Conservation (phyloP, 2,113 vertebrate genomes). For the Grammomys dolichurus region DNA sequence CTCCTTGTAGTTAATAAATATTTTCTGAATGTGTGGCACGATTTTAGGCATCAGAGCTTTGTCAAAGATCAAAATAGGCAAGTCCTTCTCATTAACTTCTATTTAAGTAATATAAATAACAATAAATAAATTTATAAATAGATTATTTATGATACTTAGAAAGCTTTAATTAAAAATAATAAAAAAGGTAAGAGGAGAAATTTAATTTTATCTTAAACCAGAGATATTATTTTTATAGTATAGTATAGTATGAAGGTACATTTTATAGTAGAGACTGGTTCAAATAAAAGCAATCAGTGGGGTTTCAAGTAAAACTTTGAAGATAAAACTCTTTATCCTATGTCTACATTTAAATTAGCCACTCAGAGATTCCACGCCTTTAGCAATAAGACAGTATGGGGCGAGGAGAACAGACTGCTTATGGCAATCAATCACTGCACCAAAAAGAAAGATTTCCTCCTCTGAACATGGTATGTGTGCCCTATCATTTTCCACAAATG, state of each 20-base stretch:
- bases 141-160: not conserved
- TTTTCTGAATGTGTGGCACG: not conserved
- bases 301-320: constrained; percentile 12
- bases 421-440: constrained; percentile 15
- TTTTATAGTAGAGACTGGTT: not conserved
- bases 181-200: not conserved
- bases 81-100: not conserved
- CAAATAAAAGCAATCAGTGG: not conserved
- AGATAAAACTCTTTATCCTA: not conserved
- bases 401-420: not conserved
- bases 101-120: not conserved
- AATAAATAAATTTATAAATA: not conserved
- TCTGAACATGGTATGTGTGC: not conserved
- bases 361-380: not conserved
- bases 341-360: not conserved
- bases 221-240: not conserved
- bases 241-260: not conserved
- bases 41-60: not conserved
- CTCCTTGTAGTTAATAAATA: not conserved
- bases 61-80: not conserved
- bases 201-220: not conserved
- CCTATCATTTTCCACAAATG: constrained; percentile 35
- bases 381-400: not conserved
- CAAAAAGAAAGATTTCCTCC: not conserved
- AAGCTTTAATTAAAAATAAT: not conserved